These are phyloP conservation scores for Potamarius usumacintae DNA, from an alignment of 2,113 vertebrate genomes.

Conservation along the genomic window DNA sequence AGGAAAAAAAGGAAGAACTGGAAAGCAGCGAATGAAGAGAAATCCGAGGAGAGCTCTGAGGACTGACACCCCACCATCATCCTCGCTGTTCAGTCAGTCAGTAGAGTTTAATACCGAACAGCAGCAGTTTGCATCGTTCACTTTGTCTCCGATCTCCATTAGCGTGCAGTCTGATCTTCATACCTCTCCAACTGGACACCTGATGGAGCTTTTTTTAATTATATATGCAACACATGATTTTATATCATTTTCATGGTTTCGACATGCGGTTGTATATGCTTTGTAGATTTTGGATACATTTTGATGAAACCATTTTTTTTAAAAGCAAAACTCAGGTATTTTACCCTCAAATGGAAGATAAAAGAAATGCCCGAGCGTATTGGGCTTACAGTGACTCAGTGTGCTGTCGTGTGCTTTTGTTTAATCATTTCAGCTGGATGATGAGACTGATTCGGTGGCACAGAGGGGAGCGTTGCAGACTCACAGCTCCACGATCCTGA, in stretches of 20 bases:
- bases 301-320: background rate
- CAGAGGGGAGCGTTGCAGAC: background rate
- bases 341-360: background rate
- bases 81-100: background rate
- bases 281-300: conserved; percentile 27
- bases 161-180: background rate
- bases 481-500: background rate
- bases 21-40: conserved; percentile 82
- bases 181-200: conserved; percentile 28
- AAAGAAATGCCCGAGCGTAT: background rate
- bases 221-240: background rate
- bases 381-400: background rate
- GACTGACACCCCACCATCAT: conserved; percentile 63
- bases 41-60: conserved; percentile 83
- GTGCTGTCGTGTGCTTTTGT: background rate
- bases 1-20: conserved; percentile 81
- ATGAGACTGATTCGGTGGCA: background rate
- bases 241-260: conserved; percentile 24
- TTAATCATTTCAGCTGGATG: background rate
- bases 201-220: conserved; percentile 33
- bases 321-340: conserved; percentile 41
- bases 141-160: background rate
- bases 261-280: background rate
- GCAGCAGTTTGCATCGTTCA: too few species aligned
- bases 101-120: background rate